These are phyloP conservation scores for Dryocosmus kuriphilus DNA, from an alignment of 2,888 invertebrate species.

Conservation along the genomic window DNA sequence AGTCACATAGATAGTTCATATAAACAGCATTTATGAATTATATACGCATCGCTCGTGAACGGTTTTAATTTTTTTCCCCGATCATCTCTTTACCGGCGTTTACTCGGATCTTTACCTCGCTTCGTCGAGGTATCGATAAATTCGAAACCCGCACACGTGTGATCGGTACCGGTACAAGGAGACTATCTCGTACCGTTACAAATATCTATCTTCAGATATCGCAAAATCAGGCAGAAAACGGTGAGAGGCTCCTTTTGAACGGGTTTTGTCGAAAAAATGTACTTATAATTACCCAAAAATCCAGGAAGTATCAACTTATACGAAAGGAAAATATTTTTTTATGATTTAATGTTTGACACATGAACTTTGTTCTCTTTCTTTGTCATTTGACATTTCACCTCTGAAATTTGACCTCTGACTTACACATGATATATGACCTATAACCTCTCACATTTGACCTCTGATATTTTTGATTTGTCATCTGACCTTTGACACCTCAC, in stretches of 20 bases:
- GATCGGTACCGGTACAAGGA: constrained; percentile 36
- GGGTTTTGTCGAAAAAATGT: neutral
- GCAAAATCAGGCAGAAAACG: constrained; percentile 26
- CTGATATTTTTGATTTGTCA: too few relatives aligned
- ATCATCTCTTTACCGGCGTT: neutral
- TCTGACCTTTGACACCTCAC: too few relatives aligned
- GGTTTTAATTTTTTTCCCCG: neutral
- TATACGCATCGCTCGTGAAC: neutral
- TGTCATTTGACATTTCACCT: too few relatives aligned
- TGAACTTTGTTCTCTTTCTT: too few relatives aligned
- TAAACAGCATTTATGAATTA: neutral
- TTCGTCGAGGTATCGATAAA: constrained; percentile 31
- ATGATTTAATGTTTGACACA: neutral
- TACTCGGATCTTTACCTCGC: constrained; percentile 18
- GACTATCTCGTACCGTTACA: constrained; percentile 34
- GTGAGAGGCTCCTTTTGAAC: neutral
- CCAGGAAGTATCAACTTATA: neutral
- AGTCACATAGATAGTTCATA: neutral
- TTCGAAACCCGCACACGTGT: constrained; percentile 21
- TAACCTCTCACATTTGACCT: too few relatives aligned
- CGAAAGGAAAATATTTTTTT: neutral
- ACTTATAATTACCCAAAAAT: neutral
- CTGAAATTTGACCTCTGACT: too few relatives aligned
- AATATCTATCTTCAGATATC: constrained; percentile 36
- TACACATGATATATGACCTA: too few relatives aligned